Conservation (phyloP, 2,888 invertebrate genomes). For the Nephrotoma guestfalica region DNA sequence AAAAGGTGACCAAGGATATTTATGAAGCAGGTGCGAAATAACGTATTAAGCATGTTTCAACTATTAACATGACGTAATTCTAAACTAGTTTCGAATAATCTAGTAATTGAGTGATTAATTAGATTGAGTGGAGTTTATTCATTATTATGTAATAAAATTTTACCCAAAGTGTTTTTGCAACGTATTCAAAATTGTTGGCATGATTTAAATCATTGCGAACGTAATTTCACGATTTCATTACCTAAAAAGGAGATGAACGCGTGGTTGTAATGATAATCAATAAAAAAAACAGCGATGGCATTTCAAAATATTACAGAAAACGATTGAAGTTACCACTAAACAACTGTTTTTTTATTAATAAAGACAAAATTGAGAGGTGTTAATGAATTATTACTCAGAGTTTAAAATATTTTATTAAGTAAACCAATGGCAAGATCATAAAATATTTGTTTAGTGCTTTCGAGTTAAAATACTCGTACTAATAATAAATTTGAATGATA, state of each 20-base stretch:
- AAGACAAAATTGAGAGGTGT: too few relatives aligned
- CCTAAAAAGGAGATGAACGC: not conserved
- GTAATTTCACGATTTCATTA: not conserved
- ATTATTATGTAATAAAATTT: not conserved
- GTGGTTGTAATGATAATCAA: not conserved
- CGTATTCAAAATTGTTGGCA: not conserved
- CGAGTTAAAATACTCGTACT: too few relatives aligned
- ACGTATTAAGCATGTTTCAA: not conserved
- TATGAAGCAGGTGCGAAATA: constrained; percentile 34
- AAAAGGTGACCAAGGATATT: constrained; percentile 35
- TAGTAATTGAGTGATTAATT: not conserved
- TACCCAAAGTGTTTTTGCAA: not conserved
- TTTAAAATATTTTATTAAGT: too few relatives aligned
- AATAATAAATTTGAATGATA: too few relatives aligned
- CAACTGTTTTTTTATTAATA: too few relatives aligned
- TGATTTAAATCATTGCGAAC: not conserved
- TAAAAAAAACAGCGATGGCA: too few relatives aligned
- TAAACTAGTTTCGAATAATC: not conserved
- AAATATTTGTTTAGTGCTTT: too few relatives aligned
- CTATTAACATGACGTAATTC: not conserved
- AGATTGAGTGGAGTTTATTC: not conserved
- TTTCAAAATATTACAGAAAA: too few relatives aligned
- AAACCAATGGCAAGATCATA: too few relatives aligned
- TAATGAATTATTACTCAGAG: too few relatives aligned
- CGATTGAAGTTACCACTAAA: too few relatives aligned